Percentiles rank a stretch among this genome's conserved stretches.
Conservation (phyloP, 2,797 vertebrate genomes). For the Odontamblyopus rebecca region DNA sequence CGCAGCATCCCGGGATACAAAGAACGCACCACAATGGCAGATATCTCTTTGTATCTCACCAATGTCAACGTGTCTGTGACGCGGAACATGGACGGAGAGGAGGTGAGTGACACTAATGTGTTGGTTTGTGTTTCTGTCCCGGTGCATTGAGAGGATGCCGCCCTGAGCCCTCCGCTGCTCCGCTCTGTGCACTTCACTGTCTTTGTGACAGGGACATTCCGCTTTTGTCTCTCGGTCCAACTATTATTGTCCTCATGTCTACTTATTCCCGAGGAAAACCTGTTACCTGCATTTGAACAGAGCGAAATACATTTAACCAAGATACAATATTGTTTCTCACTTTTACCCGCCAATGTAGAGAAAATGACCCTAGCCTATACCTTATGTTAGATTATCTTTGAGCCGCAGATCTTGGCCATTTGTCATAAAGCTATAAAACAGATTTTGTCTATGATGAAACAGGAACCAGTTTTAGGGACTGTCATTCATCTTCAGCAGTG, state of each 20-base stretch:
- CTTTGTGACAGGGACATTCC: neutral
- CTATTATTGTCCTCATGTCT: neutral
- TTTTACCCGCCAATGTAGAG: neutral
- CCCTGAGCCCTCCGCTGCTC: neutral
- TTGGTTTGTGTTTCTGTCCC: neutral
- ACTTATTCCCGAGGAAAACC: neutral
- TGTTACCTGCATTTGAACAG: neutral
- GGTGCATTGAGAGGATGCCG: neutral
- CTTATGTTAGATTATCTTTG: neutral
- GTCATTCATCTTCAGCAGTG: neutral
- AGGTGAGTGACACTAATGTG: constrained; percentile 51
- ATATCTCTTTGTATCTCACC: constrained; percentile 69
- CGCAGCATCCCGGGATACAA: constrained; percentile 52
- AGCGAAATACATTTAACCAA: neutral
- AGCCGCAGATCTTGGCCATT: neutral
- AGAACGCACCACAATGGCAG: constrained; percentile 70
- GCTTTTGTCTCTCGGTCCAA: neutral
- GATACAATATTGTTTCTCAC: neutral
- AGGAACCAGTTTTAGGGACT: neutral
- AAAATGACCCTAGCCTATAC: neutral
- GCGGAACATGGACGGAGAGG: constrained; percentile 54
- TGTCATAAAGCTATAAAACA: neutral
- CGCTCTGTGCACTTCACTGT: constrained; percentile 11
- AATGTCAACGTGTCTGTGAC: constrained; percentile 68
- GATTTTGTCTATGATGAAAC: neutral